These are phyloP conservation scores for Clarias fuscus DNA, from an alignment of 2,797 vertebrate species.

Conservation along the genomic window DNA sequence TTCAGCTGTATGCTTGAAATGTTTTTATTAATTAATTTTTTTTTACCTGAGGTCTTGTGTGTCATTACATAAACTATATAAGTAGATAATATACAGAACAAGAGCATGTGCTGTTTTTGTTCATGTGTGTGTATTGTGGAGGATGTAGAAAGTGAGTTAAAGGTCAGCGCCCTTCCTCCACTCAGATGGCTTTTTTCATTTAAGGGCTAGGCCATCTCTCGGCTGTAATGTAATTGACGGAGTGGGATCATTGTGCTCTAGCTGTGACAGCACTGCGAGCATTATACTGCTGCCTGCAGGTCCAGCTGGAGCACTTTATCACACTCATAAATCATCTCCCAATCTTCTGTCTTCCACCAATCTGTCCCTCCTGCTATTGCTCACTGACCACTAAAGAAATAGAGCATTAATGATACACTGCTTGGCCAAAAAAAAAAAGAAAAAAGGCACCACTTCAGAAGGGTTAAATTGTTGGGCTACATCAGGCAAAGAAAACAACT, in stretches of 20 bases:
- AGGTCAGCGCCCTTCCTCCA: not conserved
- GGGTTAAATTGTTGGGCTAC: too few species aligned
- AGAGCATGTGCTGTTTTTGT: not conserved
- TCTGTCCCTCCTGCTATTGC: slow-evolving; percentile 6
- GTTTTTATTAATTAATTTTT: not conserved
- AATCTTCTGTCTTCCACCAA: slow-evolving; percentile 16
- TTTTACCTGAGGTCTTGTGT: not conserved
- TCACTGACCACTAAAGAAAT: slow-evolving; percentile 22
- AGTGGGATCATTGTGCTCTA: slow-evolving; percentile 46
- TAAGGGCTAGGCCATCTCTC: slow-evolving; percentile 31
- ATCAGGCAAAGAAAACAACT: too few species aligned
- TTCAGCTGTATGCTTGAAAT: not conserved
- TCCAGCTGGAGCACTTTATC: slow-evolving; percentile 49
- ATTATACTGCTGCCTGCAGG: slow-evolving; percentile 29
- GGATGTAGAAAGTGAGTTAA: slow-evolving; percentile 2
- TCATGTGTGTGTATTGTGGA: not conserved
- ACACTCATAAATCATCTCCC: slow-evolving; percentile 47
- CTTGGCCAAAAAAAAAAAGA: not conserved
- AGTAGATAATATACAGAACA: not conserved
- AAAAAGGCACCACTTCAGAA: too few species aligned
- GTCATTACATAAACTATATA: not conserved
- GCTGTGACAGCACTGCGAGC: slow-evolving; percentile 27
- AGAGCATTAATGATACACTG: not conserved
- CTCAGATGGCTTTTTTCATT: slow-evolving; percentile 29
- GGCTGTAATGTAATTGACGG: slow-evolving; percentile 46